Evolutionary conservation across 2,888 invertebrate genomes (phyloP).

Genomic region (Ceramica pisi): DNA sequence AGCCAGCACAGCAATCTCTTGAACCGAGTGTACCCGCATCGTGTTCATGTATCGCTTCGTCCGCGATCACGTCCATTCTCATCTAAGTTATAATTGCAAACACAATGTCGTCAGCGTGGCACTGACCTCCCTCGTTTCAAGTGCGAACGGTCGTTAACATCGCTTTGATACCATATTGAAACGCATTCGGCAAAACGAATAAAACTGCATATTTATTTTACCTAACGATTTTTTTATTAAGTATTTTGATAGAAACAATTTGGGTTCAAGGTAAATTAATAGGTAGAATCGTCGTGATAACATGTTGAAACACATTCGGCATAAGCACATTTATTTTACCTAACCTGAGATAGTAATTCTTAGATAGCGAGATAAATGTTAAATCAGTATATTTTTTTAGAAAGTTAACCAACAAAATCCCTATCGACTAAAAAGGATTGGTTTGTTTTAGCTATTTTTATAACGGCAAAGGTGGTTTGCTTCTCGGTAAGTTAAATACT

Average conservation of each 20-base stretch:
- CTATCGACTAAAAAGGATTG: background rate
- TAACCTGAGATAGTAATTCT: background rate
- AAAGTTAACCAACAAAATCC: background rate
- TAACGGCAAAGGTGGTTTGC: background rate
- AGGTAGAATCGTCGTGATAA: slow-evolving; percentile 40
- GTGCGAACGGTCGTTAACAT: slow-evolving; percentile 84
- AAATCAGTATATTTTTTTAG: background rate
- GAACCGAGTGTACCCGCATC: slow-evolving; percentile 12
- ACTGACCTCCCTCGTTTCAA: slow-evolving; percentile 86
- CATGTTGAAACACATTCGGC: slow-evolving; percentile 65
- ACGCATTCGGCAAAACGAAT: slow-evolving; percentile 56
- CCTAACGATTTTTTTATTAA: slow-evolving; percentile 25
- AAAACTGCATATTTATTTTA: slow-evolving; percentile 38
- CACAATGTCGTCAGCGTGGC: slow-evolving; percentile 81
- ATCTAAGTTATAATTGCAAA: slow-evolving; percentile 83
- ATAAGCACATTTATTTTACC: slow-evolving; percentile 44
- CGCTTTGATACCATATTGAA: slow-evolving; percentile 67
- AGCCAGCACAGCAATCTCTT: background rate
- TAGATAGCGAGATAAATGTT: background rate
- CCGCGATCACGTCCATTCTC: slow-evolving; percentile 59
- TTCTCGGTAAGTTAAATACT: background rate
- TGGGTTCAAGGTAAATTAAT: slow-evolving; percentile 43
- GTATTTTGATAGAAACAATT: slow-evolving; percentile 39
- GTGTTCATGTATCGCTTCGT: slow-evolving; percentile 12
- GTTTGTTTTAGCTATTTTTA: background rate